Evolutionary conservation across 2,888 invertebrate species (phyloP).

Genomic region (Tenodera sinensis): DNA sequence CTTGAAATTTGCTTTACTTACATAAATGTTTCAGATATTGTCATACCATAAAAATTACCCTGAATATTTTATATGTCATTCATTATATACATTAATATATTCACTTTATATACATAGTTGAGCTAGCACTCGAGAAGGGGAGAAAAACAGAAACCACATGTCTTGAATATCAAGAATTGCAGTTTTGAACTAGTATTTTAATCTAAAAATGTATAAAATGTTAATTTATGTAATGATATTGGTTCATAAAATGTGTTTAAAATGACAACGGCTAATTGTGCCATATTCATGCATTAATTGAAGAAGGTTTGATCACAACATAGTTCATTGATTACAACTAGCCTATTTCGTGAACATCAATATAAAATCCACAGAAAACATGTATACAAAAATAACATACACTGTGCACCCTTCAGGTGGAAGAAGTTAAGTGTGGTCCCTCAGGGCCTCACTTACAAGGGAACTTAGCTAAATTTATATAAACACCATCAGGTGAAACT

Average conservation of each 20-base stretch:
- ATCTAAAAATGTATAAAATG: not conserved
- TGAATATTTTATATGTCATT: not conserved
- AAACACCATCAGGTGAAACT: not conserved
- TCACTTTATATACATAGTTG: not conserved
- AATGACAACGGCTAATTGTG: not conserved
- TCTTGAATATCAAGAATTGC: not conserved
- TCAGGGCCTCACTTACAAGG: not conserved
- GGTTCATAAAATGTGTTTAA: not conserved
- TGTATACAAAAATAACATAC: not conserved
- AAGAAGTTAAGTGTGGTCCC: not conserved
- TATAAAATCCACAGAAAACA: not conserved
- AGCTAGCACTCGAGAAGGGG: not conserved
- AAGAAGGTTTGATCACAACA: not conserved
- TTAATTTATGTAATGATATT: not conserved
- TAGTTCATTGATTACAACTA: not conserved
- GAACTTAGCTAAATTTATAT: not conserved
- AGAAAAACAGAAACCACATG: too few species aligned
- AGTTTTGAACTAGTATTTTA: not conserved
- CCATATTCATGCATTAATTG: not conserved
- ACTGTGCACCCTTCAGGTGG: not conserved
- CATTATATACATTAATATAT: not conserved
- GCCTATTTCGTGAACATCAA: not conserved
- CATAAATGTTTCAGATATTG: too few species aligned
- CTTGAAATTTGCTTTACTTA: too few species aligned
- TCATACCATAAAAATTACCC: too few species aligned